Evolutionary conservation across 2,113 vertebrate species (phyloP), one percentile per base, ranked within the genome.

Genomic region (Melanostigma gelatinosum): DNA sequence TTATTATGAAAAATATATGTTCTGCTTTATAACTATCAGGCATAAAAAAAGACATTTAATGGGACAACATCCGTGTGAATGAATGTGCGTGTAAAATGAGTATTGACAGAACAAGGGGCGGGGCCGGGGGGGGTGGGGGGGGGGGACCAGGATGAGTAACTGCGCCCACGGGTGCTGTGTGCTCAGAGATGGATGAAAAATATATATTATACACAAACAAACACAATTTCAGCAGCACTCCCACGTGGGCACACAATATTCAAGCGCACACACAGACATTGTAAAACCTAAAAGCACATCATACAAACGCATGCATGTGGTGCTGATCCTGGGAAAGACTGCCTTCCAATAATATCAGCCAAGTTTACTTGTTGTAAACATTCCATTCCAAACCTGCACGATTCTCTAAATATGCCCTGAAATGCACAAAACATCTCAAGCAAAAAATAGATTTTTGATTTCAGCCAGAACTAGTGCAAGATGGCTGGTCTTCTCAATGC

Each of bases 171-270:
- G 80, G 85, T 82, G 78, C 72, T 64, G 75, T 87, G 75, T 77
- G 84, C 82, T 85, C 75, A 81, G 71, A 75, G 82, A 84, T 72
- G 88, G 84, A 82, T 88, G 77, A 91, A 81, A 72, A 84, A 5
- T 2, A 82, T 84, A 69, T 88, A 85, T 87, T 78, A 78, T 82
- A 63, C 48, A 67, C 69, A 70, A 22, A 70, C 2, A 69, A 32
- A 52, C 9, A 36, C 32, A 61, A 32, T 75, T 64, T 24, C 46
- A 68, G 42, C 32, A 34, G 5, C 34, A 6, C 34, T 34, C 34
- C 34, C 34, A 34, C 6, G 34, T 34, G 34, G 34, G 34, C 7
- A 57, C 34, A 58, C 16, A 32, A 60, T 27, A 66, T 46, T 63
- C 2, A 52, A n/a, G 40, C 27, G 27, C 44, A 70, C 8, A 61